Base-by-base conservation (phyloP, 2,888 invertebrate genomes). In the Pterobdella sp. region DNA sequence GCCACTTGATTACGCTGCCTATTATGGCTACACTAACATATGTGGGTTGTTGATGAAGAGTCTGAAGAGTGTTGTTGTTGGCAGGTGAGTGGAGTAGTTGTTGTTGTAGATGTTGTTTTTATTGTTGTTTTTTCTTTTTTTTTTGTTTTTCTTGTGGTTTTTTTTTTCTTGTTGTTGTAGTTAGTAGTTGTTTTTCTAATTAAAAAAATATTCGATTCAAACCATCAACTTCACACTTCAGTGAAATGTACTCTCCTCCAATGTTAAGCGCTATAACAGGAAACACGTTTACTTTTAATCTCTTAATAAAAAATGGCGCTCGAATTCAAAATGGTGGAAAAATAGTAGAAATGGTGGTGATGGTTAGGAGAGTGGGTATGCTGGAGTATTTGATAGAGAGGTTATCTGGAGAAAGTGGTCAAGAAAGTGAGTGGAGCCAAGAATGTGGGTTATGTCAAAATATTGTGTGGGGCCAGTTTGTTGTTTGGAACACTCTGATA, bases 231-330 rank as follows among this genome's bases (percentile, higher is more conserved):
- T 14, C 7, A 7, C 42, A 42, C 18, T 26, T 26, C 60, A 56
- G 60, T 22, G 60, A 56, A 56, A 26, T 22, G 3, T n/a, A 26
- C n/a, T 26, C 60, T 14, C 60, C 60, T 3, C 60, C 26, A 26
- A 56, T 56, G 60, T 56, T 56, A 26, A 56, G 60, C n/a, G 60
- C 60, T n/a, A 56, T 56, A n/a, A 26, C 60, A 56, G 60, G 60
- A 56, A 18, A 26, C 10, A 56, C 4, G 7, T 22, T 26, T 18
- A 56, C 60, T 26, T 56, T 56, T 56, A 26, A 56, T n/a, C n/a
- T 56, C 4, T 26, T 56, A 3, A 56, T 7, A 26, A n/a, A 26
- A 22, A 4, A 26, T 22, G 60, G 60, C 4, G 7, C 60, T 56
- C n/a, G 60, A 22, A 22, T 26, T 56, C 7, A 42, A 14, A 14